phyloP scores from a whole-genome alignment of 2,797 vertebrate species.

The Aphelocoma californica region DNA sequence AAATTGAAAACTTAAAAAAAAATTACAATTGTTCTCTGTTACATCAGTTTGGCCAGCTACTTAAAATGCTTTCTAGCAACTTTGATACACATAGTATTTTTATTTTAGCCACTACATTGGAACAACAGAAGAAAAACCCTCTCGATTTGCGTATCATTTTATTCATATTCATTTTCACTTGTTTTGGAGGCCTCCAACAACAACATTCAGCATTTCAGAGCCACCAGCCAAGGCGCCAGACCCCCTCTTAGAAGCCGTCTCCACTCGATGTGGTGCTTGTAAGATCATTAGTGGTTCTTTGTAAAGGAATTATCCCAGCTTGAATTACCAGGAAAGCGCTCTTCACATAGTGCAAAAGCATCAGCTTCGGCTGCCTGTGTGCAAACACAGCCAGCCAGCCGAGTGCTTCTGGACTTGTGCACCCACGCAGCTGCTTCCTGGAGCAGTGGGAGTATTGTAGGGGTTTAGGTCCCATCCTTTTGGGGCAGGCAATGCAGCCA shows the following conservation, averaged over 20 bases:
- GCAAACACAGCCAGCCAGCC: background rate
- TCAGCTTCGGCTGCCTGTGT: background rate
- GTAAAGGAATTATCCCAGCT: background rate
- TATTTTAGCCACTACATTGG: background rate
- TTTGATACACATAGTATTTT: background rate
- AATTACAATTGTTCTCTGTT: background rate
- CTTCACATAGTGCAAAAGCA: background rate
- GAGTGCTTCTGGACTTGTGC: background rate
- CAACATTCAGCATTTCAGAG: background rate
- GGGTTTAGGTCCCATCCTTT: background rate
- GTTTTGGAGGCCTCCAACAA: background rate
- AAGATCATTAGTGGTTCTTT: background rate
- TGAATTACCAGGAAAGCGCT: background rate
- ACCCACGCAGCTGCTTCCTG: background rate
- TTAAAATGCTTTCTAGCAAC: background rate
- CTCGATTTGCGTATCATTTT: fast-evolving
- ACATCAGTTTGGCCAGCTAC: background rate
- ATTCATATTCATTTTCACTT: background rate
- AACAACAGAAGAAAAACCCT: background rate
- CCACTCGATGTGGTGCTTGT: background rate
- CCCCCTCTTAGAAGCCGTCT: background rate
- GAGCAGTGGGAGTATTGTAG: background rate
- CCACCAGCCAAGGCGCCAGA: background rate
- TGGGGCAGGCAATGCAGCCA: background rate
- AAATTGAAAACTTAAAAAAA: background rate